Conservation (phyloP, 2,113 vertebrate species). For the Choloepus hoffmanni region DNA sequence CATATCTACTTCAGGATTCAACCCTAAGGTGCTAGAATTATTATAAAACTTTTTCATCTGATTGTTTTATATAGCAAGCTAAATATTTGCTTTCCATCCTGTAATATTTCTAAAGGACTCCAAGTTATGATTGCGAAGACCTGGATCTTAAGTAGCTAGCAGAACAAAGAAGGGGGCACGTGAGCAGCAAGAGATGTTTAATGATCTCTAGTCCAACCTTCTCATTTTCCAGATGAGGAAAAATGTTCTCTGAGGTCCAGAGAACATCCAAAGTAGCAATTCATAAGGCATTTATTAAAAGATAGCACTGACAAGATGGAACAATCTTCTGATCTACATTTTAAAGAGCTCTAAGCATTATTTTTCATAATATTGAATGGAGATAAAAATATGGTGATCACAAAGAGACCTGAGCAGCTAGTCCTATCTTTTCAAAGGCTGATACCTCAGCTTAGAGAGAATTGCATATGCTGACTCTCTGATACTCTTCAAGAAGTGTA, state of each 20-base stretch:
- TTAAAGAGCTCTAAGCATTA: neutral
- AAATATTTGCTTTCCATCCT: slow-evolving; percentile 10
- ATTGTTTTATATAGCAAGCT: neutral
- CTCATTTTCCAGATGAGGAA: slow-evolving; percentile 40
- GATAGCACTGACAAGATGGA: neutral
- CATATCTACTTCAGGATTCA: neutral
- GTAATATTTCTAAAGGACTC: neutral
- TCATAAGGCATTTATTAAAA: neutral
- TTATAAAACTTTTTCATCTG: neutral
- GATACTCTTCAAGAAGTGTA: neutral
- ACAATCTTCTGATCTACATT: neutral
- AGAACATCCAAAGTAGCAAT: neutral
- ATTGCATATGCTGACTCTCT: neutral
- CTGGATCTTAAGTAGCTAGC: neutral
- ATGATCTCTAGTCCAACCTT: neutral
- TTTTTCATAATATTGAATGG: neutral
- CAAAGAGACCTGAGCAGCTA: neutral
- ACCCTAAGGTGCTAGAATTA: neutral
- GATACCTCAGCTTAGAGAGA: neutral
- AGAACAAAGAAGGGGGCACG: neutral
- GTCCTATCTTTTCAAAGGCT: neutral
- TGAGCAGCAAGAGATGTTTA: neutral
- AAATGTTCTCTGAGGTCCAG: neutral
- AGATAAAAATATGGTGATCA: neutral
- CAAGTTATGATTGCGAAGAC: neutral